Evolutionary conservation across 1,140 invertebrate genomes (phyloP).

Genomic region (Pomacea maculata): DNA sequence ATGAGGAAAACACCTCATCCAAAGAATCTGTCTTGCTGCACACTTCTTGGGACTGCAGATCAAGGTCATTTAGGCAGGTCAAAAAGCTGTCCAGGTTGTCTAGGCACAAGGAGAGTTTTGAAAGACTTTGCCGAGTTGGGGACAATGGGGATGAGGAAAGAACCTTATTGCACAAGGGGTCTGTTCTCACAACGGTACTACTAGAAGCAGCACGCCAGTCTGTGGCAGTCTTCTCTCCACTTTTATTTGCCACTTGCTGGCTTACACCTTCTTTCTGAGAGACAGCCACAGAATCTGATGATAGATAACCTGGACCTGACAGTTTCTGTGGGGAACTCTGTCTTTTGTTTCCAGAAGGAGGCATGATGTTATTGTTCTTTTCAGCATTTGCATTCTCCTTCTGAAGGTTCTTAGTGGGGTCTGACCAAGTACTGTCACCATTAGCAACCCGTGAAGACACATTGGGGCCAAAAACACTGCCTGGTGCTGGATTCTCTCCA

Average conservation of each 20-base stretch:
- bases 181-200: conserved; percentile 1
- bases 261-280: too few relatives aligned
- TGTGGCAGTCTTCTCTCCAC: too few relatives aligned
- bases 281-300: too few relatives aligned
- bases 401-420: too few relatives aligned
- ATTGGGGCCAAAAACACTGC: conserved; percentile 32
- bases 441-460: background rate
- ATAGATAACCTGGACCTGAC: too few relatives aligned
- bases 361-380: too few relatives aligned
- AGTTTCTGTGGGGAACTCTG: too few relatives aligned
- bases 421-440: too few relatives aligned
- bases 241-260: too few relatives aligned
- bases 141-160: background rate
- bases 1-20: conserved; percentile 1
- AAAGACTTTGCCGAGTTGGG: background rate
- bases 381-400: too few relatives aligned
- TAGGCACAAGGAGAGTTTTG: conserved; percentile 26
- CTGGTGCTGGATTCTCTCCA: conserved; percentile 69
- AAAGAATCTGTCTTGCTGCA: background rate
- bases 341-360: too few relatives aligned
- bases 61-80: conserved; percentile 22
- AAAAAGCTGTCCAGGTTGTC: conserved; percentile 31
- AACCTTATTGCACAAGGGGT: conserved; percentile 7
- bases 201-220: too few relatives aligned
- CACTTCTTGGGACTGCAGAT: background rate